A percentile compares a stretch with the other conserved stretches of the same genome.
Conservation (phyloP, 2,888 invertebrate species). For the Brassicogethes aeneus region DNA sequence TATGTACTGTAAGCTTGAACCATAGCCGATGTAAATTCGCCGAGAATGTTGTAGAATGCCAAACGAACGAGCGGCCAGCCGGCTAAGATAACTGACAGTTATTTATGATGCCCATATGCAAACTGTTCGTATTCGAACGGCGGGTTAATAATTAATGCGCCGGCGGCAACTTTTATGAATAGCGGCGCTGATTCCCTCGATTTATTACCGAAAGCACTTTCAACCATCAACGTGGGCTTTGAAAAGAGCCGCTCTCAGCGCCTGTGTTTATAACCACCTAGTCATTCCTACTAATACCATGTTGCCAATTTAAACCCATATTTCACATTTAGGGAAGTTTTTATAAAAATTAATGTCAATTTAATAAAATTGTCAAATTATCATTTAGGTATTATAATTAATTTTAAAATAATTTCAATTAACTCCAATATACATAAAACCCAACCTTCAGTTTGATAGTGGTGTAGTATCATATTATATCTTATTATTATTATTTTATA, state of each 20-base stretch:
- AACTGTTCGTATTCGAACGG: slow-evolving; percentile 33
- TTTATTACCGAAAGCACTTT: slow-evolving; percentile 40
- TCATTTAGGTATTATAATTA: no score
- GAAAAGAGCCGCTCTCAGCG: slow-evolving; percentile 31
- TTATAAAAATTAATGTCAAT: no score
- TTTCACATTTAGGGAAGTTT: no score
- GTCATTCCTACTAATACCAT: slow-evolving; percentile 32
- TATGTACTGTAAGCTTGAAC: neutral
- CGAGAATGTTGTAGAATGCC: slow-evolving; percentile 34
- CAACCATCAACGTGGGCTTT: slow-evolving; percentile 33
- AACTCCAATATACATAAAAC: no score
- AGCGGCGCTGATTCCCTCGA: slow-evolving; percentile 39
- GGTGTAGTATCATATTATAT: no score
- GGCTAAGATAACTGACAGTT: slow-evolving; percentile 35
- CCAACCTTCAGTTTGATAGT: no score
- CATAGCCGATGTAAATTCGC: slow-evolving; percentile 29
- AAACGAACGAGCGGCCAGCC: no score
- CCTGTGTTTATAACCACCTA: slow-evolving; percentile 29
- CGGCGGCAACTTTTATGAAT: slow-evolving; percentile 42
- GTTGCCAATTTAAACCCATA: no score
- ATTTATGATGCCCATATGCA: slow-evolving; percentile 40
- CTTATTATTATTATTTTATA: no score
- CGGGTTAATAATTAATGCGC: slow-evolving; percentile 40
- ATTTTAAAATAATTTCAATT: no score
- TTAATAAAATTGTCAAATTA: no score